Evolutionary conservation across 2,113 vertebrate genomes (phyloP).

Genomic region (Aptenodytes patagonicus): DNA sequence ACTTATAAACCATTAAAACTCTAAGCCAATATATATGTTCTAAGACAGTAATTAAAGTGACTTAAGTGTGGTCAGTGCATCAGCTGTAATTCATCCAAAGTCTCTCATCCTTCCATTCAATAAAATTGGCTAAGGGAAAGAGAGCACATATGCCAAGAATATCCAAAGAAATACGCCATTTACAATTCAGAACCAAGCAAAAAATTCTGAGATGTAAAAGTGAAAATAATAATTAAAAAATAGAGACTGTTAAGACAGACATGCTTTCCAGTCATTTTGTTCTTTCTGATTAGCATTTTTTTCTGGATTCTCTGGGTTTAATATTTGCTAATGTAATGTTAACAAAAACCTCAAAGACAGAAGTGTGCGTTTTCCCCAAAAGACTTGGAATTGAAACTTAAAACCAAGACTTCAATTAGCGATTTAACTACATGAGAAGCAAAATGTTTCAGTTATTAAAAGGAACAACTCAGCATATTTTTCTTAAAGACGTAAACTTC

Average conservation of each 20-base stretch:
- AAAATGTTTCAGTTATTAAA: background rate
- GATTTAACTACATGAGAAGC: background rate
- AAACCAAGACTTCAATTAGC: background rate
- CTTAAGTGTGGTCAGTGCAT: background rate
- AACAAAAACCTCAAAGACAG: background rate
- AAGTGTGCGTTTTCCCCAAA: background rate
- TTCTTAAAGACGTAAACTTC: background rate
- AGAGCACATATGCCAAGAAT: background rate
- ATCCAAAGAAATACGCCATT: background rate
- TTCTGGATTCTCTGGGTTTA: background rate
- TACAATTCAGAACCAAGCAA: background rate
- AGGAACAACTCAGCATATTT: background rate
- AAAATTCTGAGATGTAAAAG: background rate
- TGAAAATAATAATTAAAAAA: background rate
- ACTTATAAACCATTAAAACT: background rate
- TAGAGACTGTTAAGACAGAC: background rate
- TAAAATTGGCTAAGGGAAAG: background rate
- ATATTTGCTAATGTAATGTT: background rate
- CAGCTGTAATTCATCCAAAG: background rate
- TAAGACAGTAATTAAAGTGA: background rate
- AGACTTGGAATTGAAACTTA: background rate
- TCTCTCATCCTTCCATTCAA: background rate
- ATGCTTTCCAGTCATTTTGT: background rate
- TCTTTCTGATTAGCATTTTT: background rate
- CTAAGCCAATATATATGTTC: background rate